Evolutionary conservation across 2,113 vertebrate genomes (phyloP), one percentile per base, ranked within the genome.

Genomic region (Protobothrops flavoviridis): DNA sequence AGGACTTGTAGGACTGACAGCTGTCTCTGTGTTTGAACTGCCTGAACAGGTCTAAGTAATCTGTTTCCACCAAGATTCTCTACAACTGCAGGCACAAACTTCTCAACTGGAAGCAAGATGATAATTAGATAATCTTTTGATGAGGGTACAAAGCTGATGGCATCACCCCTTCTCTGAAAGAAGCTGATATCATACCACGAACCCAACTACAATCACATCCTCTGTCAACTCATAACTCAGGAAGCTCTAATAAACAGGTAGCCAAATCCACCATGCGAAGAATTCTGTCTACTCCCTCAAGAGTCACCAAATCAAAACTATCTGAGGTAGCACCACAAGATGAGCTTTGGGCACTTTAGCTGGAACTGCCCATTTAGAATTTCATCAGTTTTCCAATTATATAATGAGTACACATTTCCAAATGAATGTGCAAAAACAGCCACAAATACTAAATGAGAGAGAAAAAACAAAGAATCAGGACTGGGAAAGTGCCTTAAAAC

Each of bases 401-500:
- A 20, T 12, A 53, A 15, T 26, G 74, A 89, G 5, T 90, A 87
- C 26, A 50, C 7, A 55, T 20, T 55, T 33, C 20, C 53, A 52
- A 23, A 12, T 85, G 15, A 10, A 12, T 12, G 8, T 92, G 43
- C 56, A 61, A 87, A 85, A 85, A 92, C 87, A 88, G 69, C 26
- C 85, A 17, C 0, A 39, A 50, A 33, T 12, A 93, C 5, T 7
- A 94, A 13, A 61, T 59, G 10, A 85, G 33, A 17, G 13, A 91
- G 33, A 59, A 33, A 88, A 39, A 23, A 13, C 8, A 81, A 92
- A 90, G n/a, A 90, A 50, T 6, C 61, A 86, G 1, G 1, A 5
- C 10, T 95, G 94, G 0, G 4, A 90, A 95, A 94, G 91, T 87
- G 15, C 0, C 12, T 90, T 3, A 55, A 92, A 93, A 90, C 6